Conservation (phyloP, 2,113 vertebrate genomes). For the Noctilio leporinus region DNA sequence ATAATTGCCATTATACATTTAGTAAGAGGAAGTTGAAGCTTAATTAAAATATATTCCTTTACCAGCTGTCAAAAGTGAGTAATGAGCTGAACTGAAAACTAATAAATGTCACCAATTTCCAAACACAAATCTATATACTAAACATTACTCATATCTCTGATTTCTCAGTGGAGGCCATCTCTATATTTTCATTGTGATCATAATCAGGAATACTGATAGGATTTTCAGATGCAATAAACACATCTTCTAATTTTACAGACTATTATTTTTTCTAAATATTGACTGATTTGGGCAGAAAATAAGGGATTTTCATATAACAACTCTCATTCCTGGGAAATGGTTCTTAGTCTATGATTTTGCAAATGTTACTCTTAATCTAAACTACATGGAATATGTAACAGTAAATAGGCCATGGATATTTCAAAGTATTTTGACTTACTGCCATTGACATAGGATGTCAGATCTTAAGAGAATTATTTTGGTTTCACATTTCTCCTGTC, state of each 20-base stretch:
- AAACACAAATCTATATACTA: conserved; percentile 25
- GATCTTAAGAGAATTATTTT: background rate
- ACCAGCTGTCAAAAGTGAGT: conserved; percentile 44
- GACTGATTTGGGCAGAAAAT: background rate
- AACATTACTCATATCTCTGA: conserved; percentile 31
- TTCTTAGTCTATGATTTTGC: background rate
- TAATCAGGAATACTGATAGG: background rate
- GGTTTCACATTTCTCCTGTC: background rate
- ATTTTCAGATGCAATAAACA: conserved; percentile 19
- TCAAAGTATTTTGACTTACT: background rate
- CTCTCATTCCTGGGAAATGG: background rate
- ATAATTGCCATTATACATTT: conserved; percentile 29
- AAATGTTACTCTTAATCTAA: background rate
- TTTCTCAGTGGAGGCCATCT: background rate
- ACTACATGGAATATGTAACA: background rate
- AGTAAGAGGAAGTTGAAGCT: background rate
- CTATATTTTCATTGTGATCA: background rate
- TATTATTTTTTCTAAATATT: background rate
- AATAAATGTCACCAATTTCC: conserved; percentile 48
- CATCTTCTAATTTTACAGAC: background rate
- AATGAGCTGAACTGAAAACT: conserved; percentile 41
- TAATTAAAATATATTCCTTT: conserved; percentile 51
- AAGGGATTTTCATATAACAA: background rate
- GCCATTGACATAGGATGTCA: background rate
- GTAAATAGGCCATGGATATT: background rate